Conservation (phyloP, 2,113 vertebrate species). For the Aspiorhynchus laticeps region DNA sequence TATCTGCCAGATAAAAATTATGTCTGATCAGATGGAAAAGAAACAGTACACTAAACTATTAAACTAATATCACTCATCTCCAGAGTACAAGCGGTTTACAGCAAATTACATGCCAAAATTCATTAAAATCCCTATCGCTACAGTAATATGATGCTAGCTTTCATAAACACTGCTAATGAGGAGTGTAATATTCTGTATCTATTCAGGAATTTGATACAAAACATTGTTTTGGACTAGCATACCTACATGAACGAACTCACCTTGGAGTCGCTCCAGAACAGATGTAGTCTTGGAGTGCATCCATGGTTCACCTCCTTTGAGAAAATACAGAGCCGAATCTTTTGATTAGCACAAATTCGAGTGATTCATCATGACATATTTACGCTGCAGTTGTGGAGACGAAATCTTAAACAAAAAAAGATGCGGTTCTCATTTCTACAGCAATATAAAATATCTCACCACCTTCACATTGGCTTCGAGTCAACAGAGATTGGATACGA, state of each 20-base stretch:
- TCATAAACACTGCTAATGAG: not conserved
- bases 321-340: slow-evolving; percentile 44
- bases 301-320: slow-evolving; percentile 49
- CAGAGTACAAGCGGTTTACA: not conserved
- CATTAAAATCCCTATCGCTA: not conserved
- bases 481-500: not conserved
- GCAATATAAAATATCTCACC: slow-evolving; percentile 29
- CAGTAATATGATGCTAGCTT: not conserved
- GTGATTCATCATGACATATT: slow-evolving; percentile 59
- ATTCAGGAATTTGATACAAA: slow-evolving; percentile 9
- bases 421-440: not conserved
- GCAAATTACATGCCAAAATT: slow-evolving; percentile 10
- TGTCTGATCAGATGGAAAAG: not conserved
- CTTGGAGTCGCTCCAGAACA: slow-evolving; percentile 54
- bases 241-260: slow-evolving; percentile 2
- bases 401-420: slow-evolving; percentile 44
- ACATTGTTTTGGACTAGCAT: not conserved
- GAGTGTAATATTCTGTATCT: slow-evolving; percentile 2
- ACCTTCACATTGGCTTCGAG: not conserved
- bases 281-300: slow-evolving; percentile 54
- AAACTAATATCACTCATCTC: not conserved
- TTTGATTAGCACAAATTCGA: slow-evolving; percentile 48
- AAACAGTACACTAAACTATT: not conserved
- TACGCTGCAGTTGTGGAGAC: slow-evolving; percentile 41
- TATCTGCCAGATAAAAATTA: not conserved